Conservation (phyloP, 2,797 vertebrate genomes). For the Rhincodon typus region DNA sequence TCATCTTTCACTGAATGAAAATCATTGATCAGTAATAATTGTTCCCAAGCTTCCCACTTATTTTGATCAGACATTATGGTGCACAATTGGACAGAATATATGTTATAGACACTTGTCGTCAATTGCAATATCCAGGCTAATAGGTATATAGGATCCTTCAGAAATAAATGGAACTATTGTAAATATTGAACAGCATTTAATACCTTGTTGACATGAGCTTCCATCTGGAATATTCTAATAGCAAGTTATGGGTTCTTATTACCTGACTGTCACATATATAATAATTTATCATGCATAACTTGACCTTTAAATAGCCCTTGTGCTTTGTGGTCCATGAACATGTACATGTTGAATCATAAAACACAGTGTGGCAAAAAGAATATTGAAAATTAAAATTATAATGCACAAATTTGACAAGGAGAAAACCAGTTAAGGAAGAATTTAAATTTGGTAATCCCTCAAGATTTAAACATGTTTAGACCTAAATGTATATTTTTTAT, state of each 20-base stretch:
- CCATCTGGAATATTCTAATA: background rate
- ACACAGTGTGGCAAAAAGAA: background rate
- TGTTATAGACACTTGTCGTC: background rate
- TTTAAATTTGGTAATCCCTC: background rate
- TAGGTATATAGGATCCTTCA: background rate
- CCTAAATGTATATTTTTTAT: background rate
- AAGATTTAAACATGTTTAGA: background rate
- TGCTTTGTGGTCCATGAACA: background rate
- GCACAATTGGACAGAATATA: background rate
- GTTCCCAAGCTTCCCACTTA: background rate
- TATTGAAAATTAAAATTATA: slow-evolving; percentile 19
- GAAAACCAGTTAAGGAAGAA: background rate
- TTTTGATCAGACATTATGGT: background rate
- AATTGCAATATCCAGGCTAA: background rate
- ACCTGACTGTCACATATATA: slow-evolving; percentile 4
- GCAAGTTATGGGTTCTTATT: background rate
- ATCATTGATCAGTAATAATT: background rate
- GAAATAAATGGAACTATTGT: background rate
- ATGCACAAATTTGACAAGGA: background rate
- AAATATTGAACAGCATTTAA: background rate
- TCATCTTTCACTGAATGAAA: background rate
- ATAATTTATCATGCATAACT: slow-evolving; percentile 6
- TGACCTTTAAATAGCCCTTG: slow-evolving; percentile 13
- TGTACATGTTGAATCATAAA: slow-evolving; percentile 23
- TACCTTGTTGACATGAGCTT: background rate